phyloP scores from a whole-genome alignment of 1,140 invertebrate species.

The Conus ventricosus region DNA sequence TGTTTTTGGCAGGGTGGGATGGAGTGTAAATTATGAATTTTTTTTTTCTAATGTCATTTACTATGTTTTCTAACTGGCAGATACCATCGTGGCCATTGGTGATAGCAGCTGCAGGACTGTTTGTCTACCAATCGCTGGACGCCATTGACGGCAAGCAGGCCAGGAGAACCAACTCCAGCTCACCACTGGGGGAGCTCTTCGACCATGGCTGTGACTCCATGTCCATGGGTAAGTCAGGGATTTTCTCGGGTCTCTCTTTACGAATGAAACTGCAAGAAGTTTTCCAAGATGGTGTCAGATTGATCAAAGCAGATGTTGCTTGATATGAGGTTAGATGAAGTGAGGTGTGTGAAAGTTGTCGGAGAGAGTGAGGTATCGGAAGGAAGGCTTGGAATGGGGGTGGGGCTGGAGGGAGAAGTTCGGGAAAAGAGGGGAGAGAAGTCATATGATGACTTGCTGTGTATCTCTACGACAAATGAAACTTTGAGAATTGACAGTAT shows the following conservation, averaged over 20 bases:
- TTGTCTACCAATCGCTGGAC: conserved; percentile 98
- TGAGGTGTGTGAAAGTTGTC: neutral
- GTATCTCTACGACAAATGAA: no score
- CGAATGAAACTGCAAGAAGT: neutral
- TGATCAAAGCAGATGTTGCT: neutral
- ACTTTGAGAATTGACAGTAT: no score
- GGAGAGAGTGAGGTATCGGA: no score
- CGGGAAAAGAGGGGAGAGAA: no score
- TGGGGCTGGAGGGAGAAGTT: no score
- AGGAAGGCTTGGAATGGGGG: no score
- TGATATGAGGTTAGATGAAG: no score
- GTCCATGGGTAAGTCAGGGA: conserved; percentile 72
- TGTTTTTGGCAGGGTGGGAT: no score
- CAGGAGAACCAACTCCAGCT: conserved; percentile 90
- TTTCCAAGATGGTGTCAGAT: neutral
- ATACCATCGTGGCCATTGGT: conserved; percentile 94
- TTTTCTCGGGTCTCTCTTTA: neutral
- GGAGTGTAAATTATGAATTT: neutral
- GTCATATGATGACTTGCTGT: no score
- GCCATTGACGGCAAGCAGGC: conserved; percentile 99
- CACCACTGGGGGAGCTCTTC: conserved; percentile 97
- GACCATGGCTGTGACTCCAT: conserved; percentile 98
- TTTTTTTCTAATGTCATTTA: neutral
- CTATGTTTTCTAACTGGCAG: conserved; percentile 74
- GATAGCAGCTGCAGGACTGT: conserved; percentile 93